Conservation (phyloP, 2,113 vertebrate genomes). For the Harpagus bidentatus region DNA sequence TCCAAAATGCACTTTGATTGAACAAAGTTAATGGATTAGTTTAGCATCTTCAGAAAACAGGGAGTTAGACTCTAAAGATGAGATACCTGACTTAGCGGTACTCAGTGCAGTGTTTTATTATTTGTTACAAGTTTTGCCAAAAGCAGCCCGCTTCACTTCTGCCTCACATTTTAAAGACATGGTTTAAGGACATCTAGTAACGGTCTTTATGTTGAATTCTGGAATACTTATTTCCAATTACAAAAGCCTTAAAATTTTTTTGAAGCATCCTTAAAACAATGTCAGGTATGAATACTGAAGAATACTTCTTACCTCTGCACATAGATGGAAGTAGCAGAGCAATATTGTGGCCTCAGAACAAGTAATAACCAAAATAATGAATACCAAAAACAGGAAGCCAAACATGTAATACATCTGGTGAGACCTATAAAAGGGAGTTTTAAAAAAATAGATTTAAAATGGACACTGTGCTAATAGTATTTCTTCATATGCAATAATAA, state of each 20-base stretch:
- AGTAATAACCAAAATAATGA: conserved; percentile 97
- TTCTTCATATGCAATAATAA: neutral
- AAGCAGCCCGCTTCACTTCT: neutral
- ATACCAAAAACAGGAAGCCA: conserved; percentile 98
- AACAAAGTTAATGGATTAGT: neutral
- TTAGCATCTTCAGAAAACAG: neutral
- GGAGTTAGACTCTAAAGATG: neutral
- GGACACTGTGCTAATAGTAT: neutral
- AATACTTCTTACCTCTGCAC: conserved; percentile 87
- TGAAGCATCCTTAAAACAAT: neutral
- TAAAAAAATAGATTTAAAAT: neutral
- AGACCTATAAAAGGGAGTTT: conserved; percentile 79
- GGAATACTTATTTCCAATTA: neutral
- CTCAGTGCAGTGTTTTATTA: neutral
- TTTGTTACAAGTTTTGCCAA: neutral
- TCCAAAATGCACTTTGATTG: neutral
- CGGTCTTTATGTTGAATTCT: neutral
- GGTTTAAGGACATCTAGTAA: neutral
- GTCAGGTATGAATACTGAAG: neutral
- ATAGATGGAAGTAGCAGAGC: conserved; percentile 98
- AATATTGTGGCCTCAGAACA: conserved; percentile 98
- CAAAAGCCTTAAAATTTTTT: neutral
- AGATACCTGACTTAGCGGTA: neutral
- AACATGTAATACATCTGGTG: conserved; percentile 99
- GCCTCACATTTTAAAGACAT: neutral